Conservation (phyloP, 2,888 invertebrate species). For the Rotaria macrura region DNA sequence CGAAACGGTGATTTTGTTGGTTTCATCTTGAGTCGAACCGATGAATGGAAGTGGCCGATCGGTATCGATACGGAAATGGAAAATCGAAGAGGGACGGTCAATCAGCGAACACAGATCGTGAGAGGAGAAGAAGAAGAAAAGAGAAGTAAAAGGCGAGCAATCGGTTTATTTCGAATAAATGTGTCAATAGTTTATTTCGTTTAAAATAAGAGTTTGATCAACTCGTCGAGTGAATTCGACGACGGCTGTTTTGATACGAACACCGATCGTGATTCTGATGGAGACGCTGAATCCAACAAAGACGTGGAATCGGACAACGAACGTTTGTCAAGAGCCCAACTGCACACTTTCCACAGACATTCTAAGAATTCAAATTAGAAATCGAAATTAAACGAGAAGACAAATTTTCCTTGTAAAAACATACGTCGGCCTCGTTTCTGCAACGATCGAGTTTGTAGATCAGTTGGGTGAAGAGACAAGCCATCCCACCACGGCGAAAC, state of each 20-base stretch:
- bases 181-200: background rate
- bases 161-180: too few relatives aligned
- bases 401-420: background rate
- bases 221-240: background rate
- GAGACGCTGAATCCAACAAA: too few relatives aligned
- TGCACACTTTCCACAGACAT: slow-evolving; percentile 15
- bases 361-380: background rate
- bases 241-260: too few relatives aligned
- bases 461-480: background rate
- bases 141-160: too few relatives aligned
- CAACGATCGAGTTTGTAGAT: background rate
- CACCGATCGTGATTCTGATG: too few relatives aligned
- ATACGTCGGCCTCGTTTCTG: slow-evolving; percentile 14
- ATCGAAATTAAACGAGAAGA: background rate
- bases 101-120: too few relatives aligned
- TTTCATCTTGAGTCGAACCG: too few relatives aligned
- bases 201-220: background rate
- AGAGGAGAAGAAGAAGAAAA: too few relatives aligned
- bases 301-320: background rate
- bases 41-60: too few relatives aligned
- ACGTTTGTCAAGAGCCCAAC: slow-evolving; percentile 8
- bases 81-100: too few relatives aligned
- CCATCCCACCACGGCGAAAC: background rate
- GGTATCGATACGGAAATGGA: too few relatives aligned
- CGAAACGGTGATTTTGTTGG: too few relatives aligned